Evolutionary conservation across 2,888 invertebrate genomes (phyloP), one percentile per base, ranked within the genome.

Genomic region (Auanema freiburgensis): DNA sequence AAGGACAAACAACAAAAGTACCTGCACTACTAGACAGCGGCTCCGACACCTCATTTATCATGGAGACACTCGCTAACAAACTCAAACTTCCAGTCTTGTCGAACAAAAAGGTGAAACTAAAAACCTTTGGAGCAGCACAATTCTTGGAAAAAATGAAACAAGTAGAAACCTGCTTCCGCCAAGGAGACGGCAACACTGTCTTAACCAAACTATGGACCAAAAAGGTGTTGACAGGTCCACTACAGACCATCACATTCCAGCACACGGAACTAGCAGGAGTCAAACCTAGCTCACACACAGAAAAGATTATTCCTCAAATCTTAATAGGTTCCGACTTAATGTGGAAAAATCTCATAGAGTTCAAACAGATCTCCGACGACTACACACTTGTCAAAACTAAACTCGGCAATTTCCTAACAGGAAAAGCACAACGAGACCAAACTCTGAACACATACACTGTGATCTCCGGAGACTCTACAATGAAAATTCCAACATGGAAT

Each of bases 391-490:
- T 57, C 4, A 14, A 18, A 6, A 23, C 57, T 5, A 57, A 44
- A 49, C n/a, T 57, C 12, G 57, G 57, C 23, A 14, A 57, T 18
- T 44, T 57, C 12, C 4, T 57, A 11, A 57, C 57, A 8, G 57
- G 57, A 52, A 4, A 11, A 18, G 3, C n/a, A n/a, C n/a, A n/a
- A n/a, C n/a, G n/a, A n/a, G n/a, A n/a, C n/a, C n/a, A n/a, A n/a
- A n/a, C n/a, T n/a, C n/a, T n/a, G n/a, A n/a, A n/a, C n/a, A n/a
- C n/a, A 5, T 21, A 14, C 21, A 12, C 46, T 6, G 11, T 51
- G 14, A 18, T 14, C 14, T 14, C 18, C 51, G 16, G 51, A 51
- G 18, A 33, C 11, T 40, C 2, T 4, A 14, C 10, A 42, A n/a
- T 25, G 25, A 14, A 23, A 55, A 55, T 40, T 23, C 33, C 14